phyloP scores from a whole-genome alignment of 2,113 vertebrate genomes.

The Aegotheles bennettii region DNA sequence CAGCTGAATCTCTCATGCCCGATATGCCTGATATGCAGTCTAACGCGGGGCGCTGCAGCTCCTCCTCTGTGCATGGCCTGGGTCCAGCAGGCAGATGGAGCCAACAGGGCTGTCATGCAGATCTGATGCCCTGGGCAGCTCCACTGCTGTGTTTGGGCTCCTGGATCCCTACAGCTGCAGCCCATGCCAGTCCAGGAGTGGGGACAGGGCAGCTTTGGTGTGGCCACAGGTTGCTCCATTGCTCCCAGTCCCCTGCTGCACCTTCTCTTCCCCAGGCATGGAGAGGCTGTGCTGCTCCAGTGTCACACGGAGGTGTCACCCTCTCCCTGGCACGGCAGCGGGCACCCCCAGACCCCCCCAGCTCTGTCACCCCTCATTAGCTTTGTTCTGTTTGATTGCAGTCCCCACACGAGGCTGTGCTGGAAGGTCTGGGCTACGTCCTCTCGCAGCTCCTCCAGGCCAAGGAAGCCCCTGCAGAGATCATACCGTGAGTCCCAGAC shows the following conservation, averaged over 20 bases:
- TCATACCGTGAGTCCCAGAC: constrained; percentile 81
- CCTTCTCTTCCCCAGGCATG: neutral
- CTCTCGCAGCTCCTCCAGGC: constrained; percentile 93
- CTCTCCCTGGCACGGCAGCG: neutral
- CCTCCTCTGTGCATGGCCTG: neutral
- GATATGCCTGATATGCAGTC: neutral
- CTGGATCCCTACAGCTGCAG: neutral
- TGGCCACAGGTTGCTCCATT: neutral
- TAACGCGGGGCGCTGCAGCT: neutral
- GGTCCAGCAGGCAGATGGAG: neutral
- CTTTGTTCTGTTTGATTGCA: constrained; percentile 68
- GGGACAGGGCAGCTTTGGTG: neutral
- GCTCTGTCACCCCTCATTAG: neutral
- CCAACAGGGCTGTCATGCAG: neutral
- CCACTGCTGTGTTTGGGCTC: neutral
- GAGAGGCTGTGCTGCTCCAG: too few species aligned
- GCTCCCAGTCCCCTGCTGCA: neutral
- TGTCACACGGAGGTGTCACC: too few species aligned
- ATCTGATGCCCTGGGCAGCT: neutral
- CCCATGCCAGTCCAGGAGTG: neutral
- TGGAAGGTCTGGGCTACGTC: constrained; percentile 88
- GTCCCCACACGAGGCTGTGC: constrained; percentile 82
- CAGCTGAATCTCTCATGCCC: neutral
- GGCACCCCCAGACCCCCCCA: too few species aligned
- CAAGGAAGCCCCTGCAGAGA: constrained; percentile 78